phyloP scores from a whole-genome alignment of 2,888 invertebrate species.

The Clusia tigrina region DNA sequence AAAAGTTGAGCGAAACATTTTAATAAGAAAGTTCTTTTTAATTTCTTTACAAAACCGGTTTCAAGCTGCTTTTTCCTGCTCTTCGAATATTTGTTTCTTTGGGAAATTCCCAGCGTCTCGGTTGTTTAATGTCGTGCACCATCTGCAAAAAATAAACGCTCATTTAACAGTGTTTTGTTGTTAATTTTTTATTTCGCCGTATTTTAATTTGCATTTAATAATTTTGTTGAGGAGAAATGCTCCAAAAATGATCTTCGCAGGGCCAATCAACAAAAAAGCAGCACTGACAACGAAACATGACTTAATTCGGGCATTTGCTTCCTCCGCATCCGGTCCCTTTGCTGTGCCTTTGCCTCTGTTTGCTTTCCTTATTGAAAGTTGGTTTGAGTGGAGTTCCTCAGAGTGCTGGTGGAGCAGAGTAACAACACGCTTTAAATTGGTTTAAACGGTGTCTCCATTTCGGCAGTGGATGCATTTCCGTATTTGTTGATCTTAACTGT shows the following conservation, averaged over 20 bases:
- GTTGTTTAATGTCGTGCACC: not conserved
- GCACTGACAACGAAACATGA: not conserved
- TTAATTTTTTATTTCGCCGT: too few species aligned
- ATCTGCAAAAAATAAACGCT: not conserved
- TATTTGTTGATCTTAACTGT: too few species aligned
- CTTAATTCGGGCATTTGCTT: not conserved
- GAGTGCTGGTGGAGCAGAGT: too few species aligned
- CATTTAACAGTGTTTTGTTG: not conserved
- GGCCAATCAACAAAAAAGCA: too few species aligned
- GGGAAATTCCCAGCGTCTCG: constrained; percentile 1
- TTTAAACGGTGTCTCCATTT: too few species aligned
- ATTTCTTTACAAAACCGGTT: not conserved
- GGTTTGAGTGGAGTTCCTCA: too few species aligned
- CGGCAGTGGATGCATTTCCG: too few species aligned
- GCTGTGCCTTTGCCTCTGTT: not conserved
- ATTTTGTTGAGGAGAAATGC: constrained; percentile 2
- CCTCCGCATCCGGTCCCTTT: too few species aligned
- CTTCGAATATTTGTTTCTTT: not conserved
- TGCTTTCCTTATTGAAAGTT: too few species aligned
- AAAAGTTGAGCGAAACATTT: not conserved
- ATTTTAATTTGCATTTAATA: not conserved
- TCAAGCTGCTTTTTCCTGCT: too few species aligned
- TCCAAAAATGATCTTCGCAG: not conserved
- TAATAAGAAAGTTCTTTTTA: not conserved
- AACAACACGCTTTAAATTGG: too few species aligned